A percentile compares a stretch with the other conserved stretches of the same genome.
Evolutionary conservation across 2,888 invertebrate genomes (phyloP).

Genomic region (Dasypolia templi): DNA sequence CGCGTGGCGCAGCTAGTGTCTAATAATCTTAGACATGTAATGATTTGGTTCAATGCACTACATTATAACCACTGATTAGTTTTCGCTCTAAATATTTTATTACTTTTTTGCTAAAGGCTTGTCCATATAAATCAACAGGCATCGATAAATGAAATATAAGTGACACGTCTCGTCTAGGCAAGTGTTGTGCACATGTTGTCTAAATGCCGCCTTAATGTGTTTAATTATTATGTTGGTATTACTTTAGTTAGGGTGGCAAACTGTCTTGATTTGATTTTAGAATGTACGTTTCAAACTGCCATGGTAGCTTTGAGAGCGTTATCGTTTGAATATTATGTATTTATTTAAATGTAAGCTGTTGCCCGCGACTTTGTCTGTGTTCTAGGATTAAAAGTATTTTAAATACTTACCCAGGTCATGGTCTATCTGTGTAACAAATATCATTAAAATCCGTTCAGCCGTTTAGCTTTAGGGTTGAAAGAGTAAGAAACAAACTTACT

Average conservation of each 20-base stretch:
- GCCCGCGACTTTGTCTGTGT: too few relatives aligned
- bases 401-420: too few relatives aligned
- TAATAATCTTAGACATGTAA: conserved; percentile 13
- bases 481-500: too few relatives aligned
- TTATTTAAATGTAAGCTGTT: too few relatives aligned
- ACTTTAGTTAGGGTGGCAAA: conserved; percentile 39
- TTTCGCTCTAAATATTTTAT: not conserved
- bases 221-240: conserved; percentile 62
- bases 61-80: not conserved
- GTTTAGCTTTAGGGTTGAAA: too few relatives aligned
- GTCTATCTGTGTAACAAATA: too few relatives aligned
- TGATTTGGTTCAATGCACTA: conserved; percentile 18
- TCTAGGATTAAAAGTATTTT: too few relatives aligned
- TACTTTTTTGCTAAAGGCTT: conserved; percentile 2
- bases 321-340: not conserved
- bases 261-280: conserved; percentile 44
- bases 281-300: conserved; percentile 3
- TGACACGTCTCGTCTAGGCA: conserved; percentile 68
- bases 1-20: too few relatives aligned
- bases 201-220: conserved; percentile 54
- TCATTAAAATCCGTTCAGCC: too few relatives aligned
- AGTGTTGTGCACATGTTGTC: conserved; percentile 74
- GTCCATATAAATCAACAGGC: conserved; percentile 38
- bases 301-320: not conserved
- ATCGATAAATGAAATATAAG: conserved; percentile 73